Conservation (phyloP, 2,113 vertebrate genomes). For the Rhadina sibilatrix region DNA sequence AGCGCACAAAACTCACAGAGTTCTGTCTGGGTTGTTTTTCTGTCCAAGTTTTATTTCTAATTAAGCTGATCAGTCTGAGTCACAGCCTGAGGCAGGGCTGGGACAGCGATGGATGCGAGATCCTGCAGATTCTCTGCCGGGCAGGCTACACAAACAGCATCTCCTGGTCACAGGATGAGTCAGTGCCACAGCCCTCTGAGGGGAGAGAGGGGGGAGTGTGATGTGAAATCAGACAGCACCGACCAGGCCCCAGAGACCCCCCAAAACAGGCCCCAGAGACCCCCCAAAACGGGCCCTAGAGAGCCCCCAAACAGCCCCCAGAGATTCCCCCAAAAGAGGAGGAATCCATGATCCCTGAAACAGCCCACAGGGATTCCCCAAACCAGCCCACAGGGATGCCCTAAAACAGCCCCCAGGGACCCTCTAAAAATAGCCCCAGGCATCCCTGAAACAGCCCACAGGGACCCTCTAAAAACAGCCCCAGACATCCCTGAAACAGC, state of each 20-base stretch:
- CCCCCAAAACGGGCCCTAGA: too few species aligned
- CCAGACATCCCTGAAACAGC: rapidly evolving
- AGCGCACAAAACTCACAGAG: rapidly evolving
- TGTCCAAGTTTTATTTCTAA: constrained; percentile 38
- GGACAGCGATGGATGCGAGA: rapidly evolving
- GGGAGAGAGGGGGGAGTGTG: neutral
- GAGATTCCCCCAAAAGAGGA: too few species aligned
- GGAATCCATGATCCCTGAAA: too few species aligned
- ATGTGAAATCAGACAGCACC: neutral
- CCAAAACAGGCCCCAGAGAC: too few species aligned
- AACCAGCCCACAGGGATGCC: too few species aligned
- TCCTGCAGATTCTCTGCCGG: rapidly evolving
- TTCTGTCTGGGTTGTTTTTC: neutral
- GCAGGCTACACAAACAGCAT: neutral
- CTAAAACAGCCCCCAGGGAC: too few species aligned
- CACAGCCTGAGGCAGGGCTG: rapidly evolving
- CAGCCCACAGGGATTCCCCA: too few species aligned
- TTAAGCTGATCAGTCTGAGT: neutral
- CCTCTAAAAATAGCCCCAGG: neutral
- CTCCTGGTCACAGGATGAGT: constrained; percentile 61
- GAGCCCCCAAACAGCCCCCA: too few species aligned
- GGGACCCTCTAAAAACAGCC: rapidly evolving
- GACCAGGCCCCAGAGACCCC: neutral
- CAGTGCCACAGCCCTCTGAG: constrained; percentile 53
- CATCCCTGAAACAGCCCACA: too few species aligned